A percentile compares a stretch with the other conserved stretches of the same genome.
Evolutionary conservation across 2,797 vertebrate genomes (phyloP).

Genomic region (Sebastes nivosus): DNA sequence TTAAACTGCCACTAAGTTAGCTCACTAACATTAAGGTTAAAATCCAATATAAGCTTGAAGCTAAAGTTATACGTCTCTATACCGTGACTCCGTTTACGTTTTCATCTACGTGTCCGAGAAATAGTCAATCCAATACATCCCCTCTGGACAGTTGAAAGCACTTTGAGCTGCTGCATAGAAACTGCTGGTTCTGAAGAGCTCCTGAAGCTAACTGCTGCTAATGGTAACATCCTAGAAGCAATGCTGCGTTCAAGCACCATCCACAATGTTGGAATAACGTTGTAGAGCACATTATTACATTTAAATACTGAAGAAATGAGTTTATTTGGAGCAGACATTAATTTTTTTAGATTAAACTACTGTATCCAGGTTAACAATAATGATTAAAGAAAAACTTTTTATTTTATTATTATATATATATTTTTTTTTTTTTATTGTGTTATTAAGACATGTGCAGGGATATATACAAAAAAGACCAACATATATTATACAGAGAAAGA

Average conservation of each 20-base stretch:
- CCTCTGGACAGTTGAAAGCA: background rate
- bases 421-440: background rate
- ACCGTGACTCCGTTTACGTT: background rate
- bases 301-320: no score
- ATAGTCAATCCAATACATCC: background rate
- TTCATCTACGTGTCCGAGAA: background rate
- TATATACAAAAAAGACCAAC: no score
- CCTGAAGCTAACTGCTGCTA: constrained; percentile 38
- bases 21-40: background rate
- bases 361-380: background rate
- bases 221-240: background rate
- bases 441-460: no score
- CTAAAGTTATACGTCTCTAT: background rate
- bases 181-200: background rate
- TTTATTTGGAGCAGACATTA: background rate
- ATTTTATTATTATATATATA: background rate
- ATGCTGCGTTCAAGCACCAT: constrained; percentile 41
- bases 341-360: background rate
- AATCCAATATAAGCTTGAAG: background rate
- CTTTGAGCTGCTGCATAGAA: background rate
- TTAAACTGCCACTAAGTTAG: background rate
- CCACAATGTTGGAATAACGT: background rate
- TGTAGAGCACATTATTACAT: accelerated
- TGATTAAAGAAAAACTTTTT: background rate
- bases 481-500: no score